These are phyloP conservation scores for Omphaloscelis lunosa DNA, from an alignment of 2,888 invertebrate genomes.

Conservation along the genomic window DNA sequence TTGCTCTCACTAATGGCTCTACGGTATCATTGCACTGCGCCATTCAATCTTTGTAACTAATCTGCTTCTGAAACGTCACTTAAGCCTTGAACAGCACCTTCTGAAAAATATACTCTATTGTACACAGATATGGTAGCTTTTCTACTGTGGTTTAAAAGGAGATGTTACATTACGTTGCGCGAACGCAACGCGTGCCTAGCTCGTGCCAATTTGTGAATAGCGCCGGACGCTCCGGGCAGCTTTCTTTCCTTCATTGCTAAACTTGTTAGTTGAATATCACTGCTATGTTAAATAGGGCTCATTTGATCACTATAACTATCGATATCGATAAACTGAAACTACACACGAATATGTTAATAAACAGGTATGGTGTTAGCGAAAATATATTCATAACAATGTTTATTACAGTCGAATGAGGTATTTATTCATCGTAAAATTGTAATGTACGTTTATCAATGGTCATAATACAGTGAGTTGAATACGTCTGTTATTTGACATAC, in stretches of 20 bases:
- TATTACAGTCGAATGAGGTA: slow-evolving; percentile 43
- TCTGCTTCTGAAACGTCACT: slow-evolving; percentile 60
- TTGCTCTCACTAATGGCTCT: slow-evolving; percentile 83
- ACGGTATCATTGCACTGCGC: slow-evolving; percentile 84
- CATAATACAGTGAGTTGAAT: slow-evolving; percentile 46
- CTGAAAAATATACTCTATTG: slow-evolving; percentile 59
- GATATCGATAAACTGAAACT: slow-evolving; percentile 72
- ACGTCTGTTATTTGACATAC: slow-evolving; percentile 44
- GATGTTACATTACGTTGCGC: slow-evolving; percentile 69
- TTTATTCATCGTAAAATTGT: slow-evolving; percentile 52
- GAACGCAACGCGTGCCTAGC: slow-evolving; percentile 85
- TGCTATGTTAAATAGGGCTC: slow-evolving; percentile 82
- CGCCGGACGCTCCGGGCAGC: slow-evolving; percentile 88
- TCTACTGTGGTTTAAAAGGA: slow-evolving; percentile 50
- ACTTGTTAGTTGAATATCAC: slow-evolving; percentile 89
- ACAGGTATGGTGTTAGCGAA: slow-evolving; percentile 30
- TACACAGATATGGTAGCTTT: slow-evolving; percentile 56
- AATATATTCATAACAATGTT: slow-evolving; percentile 55
- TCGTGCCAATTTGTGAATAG: slow-evolving; percentile 90
- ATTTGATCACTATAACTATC: slow-evolving; percentile 75
- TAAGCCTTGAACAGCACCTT: slow-evolving; percentile 46
- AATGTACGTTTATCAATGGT: slow-evolving; percentile 40
- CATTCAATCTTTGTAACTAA: slow-evolving; percentile 86
- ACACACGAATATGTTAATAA: slow-evolving; percentile 51
- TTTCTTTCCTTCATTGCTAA: slow-evolving; percentile 89